Evolutionary conservation across 2,797 vertebrate species (phyloP).

Genomic region (Dipus sagitta): DNA sequence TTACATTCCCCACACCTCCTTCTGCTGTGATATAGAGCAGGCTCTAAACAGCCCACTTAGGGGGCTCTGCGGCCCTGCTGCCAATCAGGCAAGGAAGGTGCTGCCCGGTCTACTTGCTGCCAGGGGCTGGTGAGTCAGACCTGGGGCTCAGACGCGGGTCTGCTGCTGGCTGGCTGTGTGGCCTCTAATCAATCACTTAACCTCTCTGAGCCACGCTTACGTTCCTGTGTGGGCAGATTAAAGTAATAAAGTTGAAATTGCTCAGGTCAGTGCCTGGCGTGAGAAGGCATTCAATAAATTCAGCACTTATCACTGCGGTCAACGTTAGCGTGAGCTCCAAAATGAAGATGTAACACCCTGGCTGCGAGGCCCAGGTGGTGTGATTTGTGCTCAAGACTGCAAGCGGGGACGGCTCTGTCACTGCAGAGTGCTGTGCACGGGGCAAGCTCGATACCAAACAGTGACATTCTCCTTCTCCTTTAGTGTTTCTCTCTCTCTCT

Average conservation of each 20-base stretch:
- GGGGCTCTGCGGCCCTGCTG: rapidly evolving
- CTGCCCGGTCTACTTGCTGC: rapidly evolving
- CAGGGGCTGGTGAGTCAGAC: neutral
- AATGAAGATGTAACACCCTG: neutral
- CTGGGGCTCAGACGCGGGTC: neutral
- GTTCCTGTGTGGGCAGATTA: neutral
- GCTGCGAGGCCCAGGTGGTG: neutral
- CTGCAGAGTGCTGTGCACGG: neutral
- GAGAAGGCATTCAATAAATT: neutral
- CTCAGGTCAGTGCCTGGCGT: neutral
- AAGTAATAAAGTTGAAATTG: neutral
- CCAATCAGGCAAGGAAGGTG: neutral
- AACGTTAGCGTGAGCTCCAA: neutral
- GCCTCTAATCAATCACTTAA: neutral
- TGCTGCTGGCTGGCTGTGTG: slow-evolving; percentile 8
- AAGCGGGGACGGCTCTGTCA: neutral
- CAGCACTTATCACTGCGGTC: neutral
- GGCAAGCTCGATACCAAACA: neutral
- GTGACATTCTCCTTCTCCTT: neutral
- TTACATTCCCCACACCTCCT: neutral
- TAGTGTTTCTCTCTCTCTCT: neutral
- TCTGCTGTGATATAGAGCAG: neutral
- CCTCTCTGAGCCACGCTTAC: slow-evolving; percentile 49
- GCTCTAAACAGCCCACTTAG: neutral
- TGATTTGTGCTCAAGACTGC: neutral